Evolutionary conservation across 2,797 vertebrate genomes (phyloP).

Genomic region (Tadarida brasiliensis): DNA sequence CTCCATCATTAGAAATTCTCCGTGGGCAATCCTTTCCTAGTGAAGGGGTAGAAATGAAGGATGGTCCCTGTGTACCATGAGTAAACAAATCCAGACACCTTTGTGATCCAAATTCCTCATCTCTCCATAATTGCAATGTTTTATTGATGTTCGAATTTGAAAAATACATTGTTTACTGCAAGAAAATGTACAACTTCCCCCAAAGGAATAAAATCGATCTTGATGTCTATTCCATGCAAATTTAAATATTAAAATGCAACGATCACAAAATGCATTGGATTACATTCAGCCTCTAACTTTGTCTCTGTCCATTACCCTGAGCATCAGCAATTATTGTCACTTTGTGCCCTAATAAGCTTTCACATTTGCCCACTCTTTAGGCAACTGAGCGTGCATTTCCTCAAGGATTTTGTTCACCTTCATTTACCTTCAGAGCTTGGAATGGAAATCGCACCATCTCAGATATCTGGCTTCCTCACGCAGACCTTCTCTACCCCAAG

Average conservation of each 20-base stretch:
- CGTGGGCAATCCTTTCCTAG: not conserved
- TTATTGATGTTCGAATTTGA: constrained; percentile 62
- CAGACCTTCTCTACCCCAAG: constrained; percentile 45
- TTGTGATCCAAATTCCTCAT: constrained; percentile 31
- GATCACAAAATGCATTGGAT: constrained; percentile 9
- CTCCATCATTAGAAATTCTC: constrained; percentile 13
- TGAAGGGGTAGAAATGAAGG: not conserved
- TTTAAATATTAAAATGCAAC: constrained; percentile 49
- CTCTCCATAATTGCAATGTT: constrained; percentile 3
- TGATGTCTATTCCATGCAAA: not conserved
- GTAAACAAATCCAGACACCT: constrained; percentile 10
- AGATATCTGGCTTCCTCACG: not conserved
- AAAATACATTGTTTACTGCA: constrained; percentile 54
- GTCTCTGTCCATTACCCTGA: not conserved
- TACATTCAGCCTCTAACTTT: not conserved
- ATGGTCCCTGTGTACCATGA: not conserved
- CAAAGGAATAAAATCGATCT: constrained; percentile 27
- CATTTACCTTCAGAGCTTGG: not conserved
- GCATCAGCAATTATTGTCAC: not conserved
- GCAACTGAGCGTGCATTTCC: not conserved
- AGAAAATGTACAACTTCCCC: constrained; percentile 11
- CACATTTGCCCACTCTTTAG: not conserved
- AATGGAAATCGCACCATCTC: not conserved
- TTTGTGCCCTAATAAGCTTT: constrained; percentile 35
- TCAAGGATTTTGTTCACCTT: constrained; percentile 42